phyloP scores from a whole-genome alignment of 23 tunicate species.

The Ciona savignyi region DNA sequence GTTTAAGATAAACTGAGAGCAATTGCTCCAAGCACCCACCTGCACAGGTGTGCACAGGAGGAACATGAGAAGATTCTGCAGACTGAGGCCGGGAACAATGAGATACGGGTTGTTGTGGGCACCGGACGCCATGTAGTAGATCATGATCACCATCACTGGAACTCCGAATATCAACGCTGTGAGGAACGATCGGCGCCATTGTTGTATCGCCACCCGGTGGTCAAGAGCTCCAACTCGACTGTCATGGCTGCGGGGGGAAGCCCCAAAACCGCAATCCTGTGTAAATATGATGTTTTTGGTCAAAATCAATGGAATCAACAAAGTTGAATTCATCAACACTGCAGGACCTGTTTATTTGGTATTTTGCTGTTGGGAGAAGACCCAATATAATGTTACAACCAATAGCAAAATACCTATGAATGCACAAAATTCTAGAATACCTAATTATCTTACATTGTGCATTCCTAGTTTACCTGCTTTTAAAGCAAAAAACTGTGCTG shows the following conservation, averaged over 20 bases:
- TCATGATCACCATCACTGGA: constrained; percentile 92
- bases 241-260: constrained; percentile 53
- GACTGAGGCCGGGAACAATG: constrained; percentile 69
- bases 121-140: constrained; percentile 89
- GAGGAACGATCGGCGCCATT: constrained; percentile 85
- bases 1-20: too few relatives aligned
- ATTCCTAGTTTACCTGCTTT: too few relatives aligned
- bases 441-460: too few relatives aligned
- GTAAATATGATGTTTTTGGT: neutral
- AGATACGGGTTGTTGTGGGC: constrained; percentile 68
- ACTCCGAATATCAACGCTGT: constrained; percentile 84
- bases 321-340: too few relatives aligned
- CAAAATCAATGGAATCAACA: too few relatives aligned
- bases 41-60: constrained; percentile 94
- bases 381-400: too few relatives aligned
- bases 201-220: constrained; percentile 68
- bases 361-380: too few relatives aligned
- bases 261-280: constrained; percentile 80
- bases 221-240: constrained; percentile 58
- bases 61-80: constrained; percentile 91
- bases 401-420: too few relatives aligned
- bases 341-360: too few relatives aligned
- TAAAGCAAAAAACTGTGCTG: too few relatives aligned
- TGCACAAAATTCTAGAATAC: too few relatives aligned
- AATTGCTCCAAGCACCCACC: constrained; percentile 36